phyloP scores from a whole-genome alignment of 2,888 invertebrate genomes.

The Standfussiana lucernea region DNA sequence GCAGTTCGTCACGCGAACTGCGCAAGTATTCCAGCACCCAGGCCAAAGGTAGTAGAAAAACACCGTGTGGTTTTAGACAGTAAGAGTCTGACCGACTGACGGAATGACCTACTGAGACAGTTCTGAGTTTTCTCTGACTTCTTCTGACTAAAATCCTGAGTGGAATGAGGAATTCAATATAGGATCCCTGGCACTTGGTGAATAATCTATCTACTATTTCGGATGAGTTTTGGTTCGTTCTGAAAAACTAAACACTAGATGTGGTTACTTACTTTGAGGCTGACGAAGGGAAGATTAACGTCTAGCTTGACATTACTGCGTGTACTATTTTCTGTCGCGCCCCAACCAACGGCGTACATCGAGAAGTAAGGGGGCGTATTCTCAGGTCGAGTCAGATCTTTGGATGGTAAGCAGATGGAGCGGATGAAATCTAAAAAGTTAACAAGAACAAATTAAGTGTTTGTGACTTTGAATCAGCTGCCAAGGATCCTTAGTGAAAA shows the following conservation, averaged over 20 bases:
- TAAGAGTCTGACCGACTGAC: not conserved
- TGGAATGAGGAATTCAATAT: not conserved
- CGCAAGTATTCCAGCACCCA: too few species aligned
- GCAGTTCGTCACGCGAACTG: too few species aligned
- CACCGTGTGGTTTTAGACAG: not conserved
- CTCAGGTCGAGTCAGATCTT: constrained; percentile 25
- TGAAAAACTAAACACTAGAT: not conserved
- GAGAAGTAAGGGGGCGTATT: constrained; percentile 14
- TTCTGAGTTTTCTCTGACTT: not conserved
- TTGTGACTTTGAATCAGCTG: not conserved
- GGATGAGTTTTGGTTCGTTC: not conserved
- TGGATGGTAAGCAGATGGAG: constrained; percentile 48
- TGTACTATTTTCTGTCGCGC: not conserved
- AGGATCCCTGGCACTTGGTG: not conserved
- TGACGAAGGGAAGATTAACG: constrained; percentile 20
- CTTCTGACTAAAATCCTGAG: not conserved
- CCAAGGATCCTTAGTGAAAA: not conserved
- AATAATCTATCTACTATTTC: not conserved
- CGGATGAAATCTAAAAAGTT: constrained; percentile 55
- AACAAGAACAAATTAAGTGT: not conserved
- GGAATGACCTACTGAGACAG: not conserved
- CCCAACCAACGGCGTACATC: constrained; percentile 52
- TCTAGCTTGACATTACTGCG: constrained; percentile 17
- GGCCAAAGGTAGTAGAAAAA: not conserved
- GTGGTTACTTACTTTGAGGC: constrained; percentile 9